A percentile compares a stretch with the other conserved stretches of the same genome.
Evolutionary conservation across 2,888 invertebrate species (phyloP).

Genomic region (Cephus runcator): DNA sequence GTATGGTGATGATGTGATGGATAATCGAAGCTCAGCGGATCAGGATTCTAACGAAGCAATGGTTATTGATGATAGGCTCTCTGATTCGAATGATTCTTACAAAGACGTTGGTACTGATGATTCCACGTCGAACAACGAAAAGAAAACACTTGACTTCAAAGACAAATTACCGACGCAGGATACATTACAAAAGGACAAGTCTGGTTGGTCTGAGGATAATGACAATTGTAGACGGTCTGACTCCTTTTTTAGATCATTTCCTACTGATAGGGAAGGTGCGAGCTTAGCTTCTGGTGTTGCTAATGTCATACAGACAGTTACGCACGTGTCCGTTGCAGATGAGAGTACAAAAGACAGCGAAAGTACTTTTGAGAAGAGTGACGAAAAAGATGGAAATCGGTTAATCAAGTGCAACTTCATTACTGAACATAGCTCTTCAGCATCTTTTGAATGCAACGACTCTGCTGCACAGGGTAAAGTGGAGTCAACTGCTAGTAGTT

Average conservation of each 20-base stretch:
- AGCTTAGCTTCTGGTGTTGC: not conserved
- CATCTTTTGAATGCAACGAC: not conserved
- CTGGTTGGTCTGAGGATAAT: not conserved
- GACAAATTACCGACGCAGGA: not conserved
- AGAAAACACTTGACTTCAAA: slow-evolving; percentile 2
- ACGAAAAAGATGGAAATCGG: not conserved
- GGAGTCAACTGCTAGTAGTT: not conserved
- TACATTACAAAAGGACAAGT: not conserved
- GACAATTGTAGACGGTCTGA: not conserved
- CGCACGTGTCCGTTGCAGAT: not conserved
- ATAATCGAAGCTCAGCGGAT: slow-evolving; percentile 31
- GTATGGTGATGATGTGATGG: slow-evolving; percentile 33
- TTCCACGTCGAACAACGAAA: slow-evolving; percentile 17
- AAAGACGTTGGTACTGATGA: slow-evolving; percentile 23
- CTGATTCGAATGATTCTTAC: slow-evolving; percentile 36
- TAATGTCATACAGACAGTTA: not conserved
- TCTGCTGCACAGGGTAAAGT: not conserved
- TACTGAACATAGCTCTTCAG: not conserved
- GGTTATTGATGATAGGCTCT: slow-evolving; percentile 42
- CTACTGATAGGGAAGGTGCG: not conserved
- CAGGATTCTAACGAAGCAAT: slow-evolving; percentile 44
- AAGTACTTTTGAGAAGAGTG: not conserved
- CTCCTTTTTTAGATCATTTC: not conserved
- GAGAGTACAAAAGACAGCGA: not conserved
- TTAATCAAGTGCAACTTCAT: not conserved